Evolutionary conservation across 2,113 vertebrate species (phyloP).

Genomic region (Psammodynastes pulverulentus): DNA sequence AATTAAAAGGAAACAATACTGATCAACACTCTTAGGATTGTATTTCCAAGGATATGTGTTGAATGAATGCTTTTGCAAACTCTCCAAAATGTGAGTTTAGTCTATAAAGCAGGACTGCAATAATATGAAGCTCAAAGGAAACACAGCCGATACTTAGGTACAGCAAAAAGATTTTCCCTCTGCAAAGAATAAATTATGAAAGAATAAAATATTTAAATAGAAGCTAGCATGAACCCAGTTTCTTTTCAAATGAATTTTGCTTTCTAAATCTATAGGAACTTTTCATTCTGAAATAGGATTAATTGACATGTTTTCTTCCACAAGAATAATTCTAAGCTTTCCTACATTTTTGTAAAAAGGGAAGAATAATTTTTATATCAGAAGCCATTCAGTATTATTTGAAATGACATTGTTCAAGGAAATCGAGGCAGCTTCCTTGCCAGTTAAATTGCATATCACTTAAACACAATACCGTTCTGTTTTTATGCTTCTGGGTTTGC

Average conservation of each 20-base stretch:
- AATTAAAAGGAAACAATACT: background rate
- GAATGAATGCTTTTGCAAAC: background rate
- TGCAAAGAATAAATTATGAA: background rate
- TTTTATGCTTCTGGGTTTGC: background rate
- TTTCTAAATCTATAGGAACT: background rate
- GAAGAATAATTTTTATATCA: background rate
- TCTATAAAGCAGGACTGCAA: background rate
- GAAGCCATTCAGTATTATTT: background rate
- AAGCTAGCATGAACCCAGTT: background rate
- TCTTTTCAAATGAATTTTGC: background rate
- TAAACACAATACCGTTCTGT: background rate
- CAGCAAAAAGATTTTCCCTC: background rate
- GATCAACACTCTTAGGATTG: background rate
- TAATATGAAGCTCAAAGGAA: background rate
- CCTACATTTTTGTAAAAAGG: background rate
- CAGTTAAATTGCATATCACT: background rate
- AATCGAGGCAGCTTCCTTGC: background rate
- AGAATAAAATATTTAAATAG: background rate
- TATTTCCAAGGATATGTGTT: background rate
- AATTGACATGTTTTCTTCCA: background rate
- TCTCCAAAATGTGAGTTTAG: background rate
- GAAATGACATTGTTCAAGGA: background rate
- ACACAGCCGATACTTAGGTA: background rate
- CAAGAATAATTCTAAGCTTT: background rate
- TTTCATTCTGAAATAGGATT: background rate